Evolutionary conservation across 2,113 vertebrate species (phyloP).

Genomic region (Narcine bancroftii): DNA sequence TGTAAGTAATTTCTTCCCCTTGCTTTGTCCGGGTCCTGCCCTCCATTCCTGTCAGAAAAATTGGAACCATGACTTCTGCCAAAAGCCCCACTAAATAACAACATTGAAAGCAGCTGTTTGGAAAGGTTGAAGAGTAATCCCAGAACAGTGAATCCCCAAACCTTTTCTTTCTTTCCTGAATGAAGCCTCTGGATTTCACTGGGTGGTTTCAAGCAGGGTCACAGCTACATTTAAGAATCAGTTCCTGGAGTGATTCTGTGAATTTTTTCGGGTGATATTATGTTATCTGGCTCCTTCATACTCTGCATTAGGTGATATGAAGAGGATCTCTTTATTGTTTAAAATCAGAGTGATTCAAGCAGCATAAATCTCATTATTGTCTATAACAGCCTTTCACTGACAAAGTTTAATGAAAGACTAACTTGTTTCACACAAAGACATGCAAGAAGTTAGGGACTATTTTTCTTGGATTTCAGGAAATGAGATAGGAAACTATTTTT

Average conservation of each 20-base stretch:
- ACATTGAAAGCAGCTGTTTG: background rate
- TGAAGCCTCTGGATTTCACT: background rate
- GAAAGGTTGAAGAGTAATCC: too few relatives aligned
- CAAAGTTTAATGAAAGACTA: conserved; percentile 15
- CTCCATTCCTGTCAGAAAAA: background rate
- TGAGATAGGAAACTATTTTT: conserved; percentile 11
- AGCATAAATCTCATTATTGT: background rate
- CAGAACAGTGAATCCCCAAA: background rate
- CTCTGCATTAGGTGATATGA: background rate
- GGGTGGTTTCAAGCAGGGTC: background rate
- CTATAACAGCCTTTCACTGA: background rate
- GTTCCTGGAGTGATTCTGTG: background rate
- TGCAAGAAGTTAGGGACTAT: conserved; percentile 5
- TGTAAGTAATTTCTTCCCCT: background rate
- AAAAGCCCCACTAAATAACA: background rate
- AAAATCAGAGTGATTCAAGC: background rate
- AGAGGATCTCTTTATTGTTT: background rate
- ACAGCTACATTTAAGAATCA: background rate
- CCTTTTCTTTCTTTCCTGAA: background rate
- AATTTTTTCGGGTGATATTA: background rate
- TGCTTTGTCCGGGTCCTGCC: background rate
- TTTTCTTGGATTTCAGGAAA: background rate
- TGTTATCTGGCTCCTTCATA: background rate
- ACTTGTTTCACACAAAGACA: conserved; percentile 8
- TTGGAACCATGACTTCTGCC: background rate